Conservation (phyloP, 2,888 invertebrate genomes). For the Callinectes sapidus region DNA sequence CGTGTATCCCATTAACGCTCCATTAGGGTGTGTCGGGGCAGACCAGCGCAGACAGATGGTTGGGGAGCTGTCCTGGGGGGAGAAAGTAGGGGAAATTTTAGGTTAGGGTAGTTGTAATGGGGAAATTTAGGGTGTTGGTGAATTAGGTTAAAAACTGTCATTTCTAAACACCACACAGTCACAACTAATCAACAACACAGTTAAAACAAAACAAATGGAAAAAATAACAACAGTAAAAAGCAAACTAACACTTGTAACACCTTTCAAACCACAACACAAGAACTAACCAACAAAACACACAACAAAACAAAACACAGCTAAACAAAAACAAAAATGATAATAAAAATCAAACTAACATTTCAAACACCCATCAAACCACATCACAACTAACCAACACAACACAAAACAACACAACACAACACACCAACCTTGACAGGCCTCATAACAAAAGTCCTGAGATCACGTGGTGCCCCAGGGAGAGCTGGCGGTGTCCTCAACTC, state of each 20-base stretch:
- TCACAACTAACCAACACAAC: not conserved
- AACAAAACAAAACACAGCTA: not conserved
- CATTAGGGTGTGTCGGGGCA: slow-evolving; percentile 80
- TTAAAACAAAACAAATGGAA: not conserved
- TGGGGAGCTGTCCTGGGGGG: slow-evolving; percentile 31
- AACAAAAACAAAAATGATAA: too few relatives aligned
- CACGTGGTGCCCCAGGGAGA: slow-evolving; percentile 55
- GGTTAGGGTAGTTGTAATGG: not conserved
- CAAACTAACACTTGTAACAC: too few relatives aligned
- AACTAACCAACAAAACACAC: too few relatives aligned
- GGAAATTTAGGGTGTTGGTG: not conserved
- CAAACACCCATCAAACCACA: not conserved
- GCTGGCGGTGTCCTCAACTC: slow-evolving; percentile 61
- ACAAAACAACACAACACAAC: not conserved
- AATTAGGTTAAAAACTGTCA: not conserved
- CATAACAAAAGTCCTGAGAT: slow-evolving; percentile 65
- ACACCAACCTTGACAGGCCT: slow-evolving; percentile 49
- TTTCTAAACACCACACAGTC: too few relatives aligned
- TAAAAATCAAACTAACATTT: too few relatives aligned
- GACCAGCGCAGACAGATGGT: slow-evolving; percentile 85
- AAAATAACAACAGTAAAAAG: too few relatives aligned
- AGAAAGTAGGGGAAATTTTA: not conserved
- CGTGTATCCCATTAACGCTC: not conserved
- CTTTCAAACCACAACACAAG: too few relatives aligned
- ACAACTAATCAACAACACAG: too few relatives aligned